These are phyloP conservation scores for Bembecia ichneumoniformis DNA, from an alignment of 2,888 invertebrate genomes.

Conservation along the genomic window DNA sequence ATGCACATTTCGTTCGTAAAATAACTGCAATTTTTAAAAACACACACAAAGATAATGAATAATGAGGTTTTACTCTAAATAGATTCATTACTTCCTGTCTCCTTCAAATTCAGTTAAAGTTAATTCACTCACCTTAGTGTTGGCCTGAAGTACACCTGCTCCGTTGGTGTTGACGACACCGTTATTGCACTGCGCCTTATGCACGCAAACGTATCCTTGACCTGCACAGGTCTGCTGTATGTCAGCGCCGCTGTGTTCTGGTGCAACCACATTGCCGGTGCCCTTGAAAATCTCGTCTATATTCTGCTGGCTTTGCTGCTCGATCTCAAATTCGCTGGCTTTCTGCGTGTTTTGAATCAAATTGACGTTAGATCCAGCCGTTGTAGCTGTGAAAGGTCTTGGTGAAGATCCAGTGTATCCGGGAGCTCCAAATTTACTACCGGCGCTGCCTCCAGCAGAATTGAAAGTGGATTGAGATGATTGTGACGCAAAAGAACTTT, in stretches of 20 bases:
- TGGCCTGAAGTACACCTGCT: constrained; percentile 58
- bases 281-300: constrained; percentile 48
- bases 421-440: constrained; percentile 26
- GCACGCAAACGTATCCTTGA: constrained; percentile 74
- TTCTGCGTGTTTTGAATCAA: constrained; percentile 47
- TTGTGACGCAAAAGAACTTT: neutral
- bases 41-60: no score
- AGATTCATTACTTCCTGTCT: no score
- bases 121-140: constrained; percentile 65
- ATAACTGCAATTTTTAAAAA: no score
- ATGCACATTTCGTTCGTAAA: no score
- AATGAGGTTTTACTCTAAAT: no score
- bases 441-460: constrained; percentile 14
- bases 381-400: constrained; percentile 40
- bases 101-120: no score
- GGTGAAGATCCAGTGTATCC: constrained; percentile 56
- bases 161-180: constrained; percentile 71
- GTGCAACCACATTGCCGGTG: constrained; percentile 41
- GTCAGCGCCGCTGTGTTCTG: constrained; percentile 37
- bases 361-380: constrained; percentile 44
- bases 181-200: constrained; percentile 72
- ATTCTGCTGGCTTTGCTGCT: constrained; percentile 42
- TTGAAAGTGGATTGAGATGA: constrained; percentile 8
- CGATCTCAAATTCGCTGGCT: constrained; percentile 37
- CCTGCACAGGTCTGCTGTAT: constrained; percentile 71